Evolutionary conservation across 2,113 vertebrate species (phyloP).

Genomic region (Campylomormyrus tamandua): DNA sequence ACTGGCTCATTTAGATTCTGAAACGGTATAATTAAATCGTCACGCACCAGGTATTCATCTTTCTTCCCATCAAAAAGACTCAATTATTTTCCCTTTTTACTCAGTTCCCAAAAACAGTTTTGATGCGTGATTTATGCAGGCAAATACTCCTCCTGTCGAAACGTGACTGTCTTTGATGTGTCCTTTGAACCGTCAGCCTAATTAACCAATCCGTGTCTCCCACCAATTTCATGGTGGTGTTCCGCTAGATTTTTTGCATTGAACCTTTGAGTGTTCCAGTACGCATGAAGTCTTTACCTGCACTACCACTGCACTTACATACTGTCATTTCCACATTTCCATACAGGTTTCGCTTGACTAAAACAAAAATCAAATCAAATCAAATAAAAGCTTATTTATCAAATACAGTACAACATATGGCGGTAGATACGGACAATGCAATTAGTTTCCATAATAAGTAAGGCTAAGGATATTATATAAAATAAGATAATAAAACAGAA

Average conservation of each 20-base stretch:
- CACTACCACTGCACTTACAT: neutral
- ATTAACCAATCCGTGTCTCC: slow-evolving; percentile 26
- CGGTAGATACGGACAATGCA: neutral
- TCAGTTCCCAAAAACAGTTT: slow-evolving; percentile 17
- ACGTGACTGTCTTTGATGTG: slow-evolving; percentile 31
- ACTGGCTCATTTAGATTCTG: slow-evolving; percentile 14
- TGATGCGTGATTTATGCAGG: slow-evolving; percentile 36
- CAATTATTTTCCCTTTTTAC: slow-evolving; percentile 43
- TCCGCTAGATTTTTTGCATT: neutral
- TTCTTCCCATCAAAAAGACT: slow-evolving; percentile 31
- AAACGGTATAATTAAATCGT: slow-evolving; percentile 31
- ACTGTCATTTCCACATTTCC: neutral
- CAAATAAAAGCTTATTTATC: neutral
- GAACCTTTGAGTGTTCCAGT: neutral
- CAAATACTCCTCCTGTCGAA: slow-evolving; percentile 27
- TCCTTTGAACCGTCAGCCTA: slow-evolving; percentile 6
- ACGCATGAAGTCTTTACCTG: neutral
- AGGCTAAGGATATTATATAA: neutral
- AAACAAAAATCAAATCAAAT: neutral
- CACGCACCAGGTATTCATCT: slow-evolving; percentile 36
- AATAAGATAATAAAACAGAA: neutral
- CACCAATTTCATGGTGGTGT: neutral
- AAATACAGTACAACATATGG: neutral
- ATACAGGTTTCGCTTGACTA: neutral
- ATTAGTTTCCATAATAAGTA: neutral